Conservation (phyloP, 1,140 invertebrate species). For the Cyphomyrmex costatus region DNA sequence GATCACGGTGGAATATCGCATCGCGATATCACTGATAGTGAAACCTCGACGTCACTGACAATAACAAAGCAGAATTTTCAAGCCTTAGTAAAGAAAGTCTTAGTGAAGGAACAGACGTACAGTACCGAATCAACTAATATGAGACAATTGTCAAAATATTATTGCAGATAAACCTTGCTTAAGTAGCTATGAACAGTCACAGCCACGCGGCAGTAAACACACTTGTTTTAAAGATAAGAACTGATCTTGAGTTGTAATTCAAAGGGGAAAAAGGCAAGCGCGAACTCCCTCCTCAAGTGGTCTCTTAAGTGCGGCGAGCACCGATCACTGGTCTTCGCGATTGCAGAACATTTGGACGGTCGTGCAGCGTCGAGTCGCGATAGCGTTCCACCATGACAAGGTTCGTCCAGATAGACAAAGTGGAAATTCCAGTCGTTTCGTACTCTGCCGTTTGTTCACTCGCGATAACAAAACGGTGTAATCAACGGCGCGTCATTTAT, state of each 20-base stretch:
- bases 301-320: neutral
- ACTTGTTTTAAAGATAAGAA: conserved; percentile 47
- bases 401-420: conserved; percentile 63
- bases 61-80: conserved; percentile 17
- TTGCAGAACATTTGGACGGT: conserved; percentile 6
- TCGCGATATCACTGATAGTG: neutral
- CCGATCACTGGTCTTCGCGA: neutral
- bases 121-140: neutral
- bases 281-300: neutral
- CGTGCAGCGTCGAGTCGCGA: conserved; percentile 6
- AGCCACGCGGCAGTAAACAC: conserved; percentile 16
- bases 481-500: conserved; percentile 54
- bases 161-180: conserved; percentile 19
- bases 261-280: neutral
- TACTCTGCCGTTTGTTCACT: conserved; percentile 21
- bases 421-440: conserved; percentile 57
- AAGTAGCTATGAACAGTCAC: conserved; percentile 42
- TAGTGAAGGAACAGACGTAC: neutral
- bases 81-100: too few relatives aligned
- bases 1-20: conserved; percentile 15
- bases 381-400: conserved; percentile 47
- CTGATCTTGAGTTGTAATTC: neutral
- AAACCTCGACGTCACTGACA: neutral
- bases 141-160: conserved; percentile 19
- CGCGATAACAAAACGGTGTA: conserved; percentile 38